A percentile compares a stretch with the other conserved stretches of the same genome.
phyloP scores from a whole-genome alignment of 2,113 vertebrate species.

The Collichthys lucidus region DNA sequence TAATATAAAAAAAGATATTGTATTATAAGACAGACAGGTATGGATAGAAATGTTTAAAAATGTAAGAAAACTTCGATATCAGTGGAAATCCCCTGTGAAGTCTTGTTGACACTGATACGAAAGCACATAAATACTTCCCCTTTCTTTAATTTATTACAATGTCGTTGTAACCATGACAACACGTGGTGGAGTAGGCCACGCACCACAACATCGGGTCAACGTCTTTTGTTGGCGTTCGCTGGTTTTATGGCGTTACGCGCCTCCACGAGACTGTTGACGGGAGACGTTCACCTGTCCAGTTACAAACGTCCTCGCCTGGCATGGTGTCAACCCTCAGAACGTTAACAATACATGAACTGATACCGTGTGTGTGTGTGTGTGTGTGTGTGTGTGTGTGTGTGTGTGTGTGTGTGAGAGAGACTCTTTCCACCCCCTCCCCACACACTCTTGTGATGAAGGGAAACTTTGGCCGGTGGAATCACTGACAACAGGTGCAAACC shows the following conservation, averaged over 20 bases:
- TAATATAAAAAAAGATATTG: no score
- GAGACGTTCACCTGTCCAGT: slow-evolving; percentile 88
- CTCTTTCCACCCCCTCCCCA: slow-evolving; percentile 73
- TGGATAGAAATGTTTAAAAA: neutral
- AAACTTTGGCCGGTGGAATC: slow-evolving; percentile 80
- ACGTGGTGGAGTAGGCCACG: no score
- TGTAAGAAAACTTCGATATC: neutral
- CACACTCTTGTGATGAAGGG: slow-evolving; percentile 62
- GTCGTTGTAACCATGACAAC: slow-evolving; percentile 7
- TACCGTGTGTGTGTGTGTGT: no score
- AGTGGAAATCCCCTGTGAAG: slow-evolving; percentile 25
- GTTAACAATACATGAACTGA: slow-evolving; percentile 89
- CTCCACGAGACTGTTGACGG: slow-evolving; percentile 75
- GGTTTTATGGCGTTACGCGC: slow-evolving; percentile 20
- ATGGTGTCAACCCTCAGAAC: slow-evolving; percentile 87
- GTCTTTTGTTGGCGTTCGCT: slow-evolving; percentile 25
- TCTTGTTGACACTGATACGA: neutral
- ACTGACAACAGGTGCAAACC: slow-evolving; percentile 88
- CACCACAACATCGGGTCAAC: neutral
- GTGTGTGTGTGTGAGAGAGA: slow-evolving; percentile 19
- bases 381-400: slow-evolving; percentile 2
- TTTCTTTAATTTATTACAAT: slow-evolving; percentile 30
- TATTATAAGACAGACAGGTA: no score
- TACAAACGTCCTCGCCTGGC: slow-evolving; percentile 89
- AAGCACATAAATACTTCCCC: slow-evolving; percentile 31